phyloP scores from a whole-genome alignment of 2,888 invertebrate species.

The Danaus chrysippus region DNA sequence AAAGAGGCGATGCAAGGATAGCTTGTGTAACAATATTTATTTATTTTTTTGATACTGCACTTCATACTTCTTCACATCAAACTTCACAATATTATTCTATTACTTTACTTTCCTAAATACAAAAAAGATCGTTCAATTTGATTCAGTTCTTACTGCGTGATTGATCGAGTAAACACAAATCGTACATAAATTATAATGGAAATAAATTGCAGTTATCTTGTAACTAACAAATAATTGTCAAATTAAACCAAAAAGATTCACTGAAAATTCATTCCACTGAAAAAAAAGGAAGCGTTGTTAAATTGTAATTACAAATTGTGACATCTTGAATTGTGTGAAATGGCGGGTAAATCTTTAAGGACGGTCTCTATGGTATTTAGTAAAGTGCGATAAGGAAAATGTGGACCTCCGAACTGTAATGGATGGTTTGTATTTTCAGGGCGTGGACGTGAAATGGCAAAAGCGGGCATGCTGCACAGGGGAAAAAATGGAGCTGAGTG shows the following conservation, averaged over 20 bases:
- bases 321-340: constrained; percentile 4
- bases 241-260: background rate
- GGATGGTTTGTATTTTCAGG: constrained; percentile 71
- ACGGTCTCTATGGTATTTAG: constrained; percentile 55
- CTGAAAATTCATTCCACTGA: background rate
- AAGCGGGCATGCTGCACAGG: constrained; percentile 88
- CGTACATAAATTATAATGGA: no score
- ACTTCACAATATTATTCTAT: no score
- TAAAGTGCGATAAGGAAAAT: constrained; percentile 59
- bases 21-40: constrained; percentile 3
- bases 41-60: background rate
- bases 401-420: constrained; percentile 59
- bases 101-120: no score
- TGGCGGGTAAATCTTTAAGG: constrained; percentile 34
- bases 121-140: no score
- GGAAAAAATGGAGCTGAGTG: constrained; percentile 87
- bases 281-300: background rate
- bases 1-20: constrained; percentile 36
- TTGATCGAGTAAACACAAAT: no score
- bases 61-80: background rate
- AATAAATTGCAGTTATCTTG: no score
- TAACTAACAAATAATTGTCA: background rate
- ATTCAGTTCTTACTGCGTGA: no score
- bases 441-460: constrained; percentile 84
- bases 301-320: background rate